phyloP scores from a whole-genome alignment of 1,140 invertebrate genomes.

The Zelostemma sp. region DNA sequence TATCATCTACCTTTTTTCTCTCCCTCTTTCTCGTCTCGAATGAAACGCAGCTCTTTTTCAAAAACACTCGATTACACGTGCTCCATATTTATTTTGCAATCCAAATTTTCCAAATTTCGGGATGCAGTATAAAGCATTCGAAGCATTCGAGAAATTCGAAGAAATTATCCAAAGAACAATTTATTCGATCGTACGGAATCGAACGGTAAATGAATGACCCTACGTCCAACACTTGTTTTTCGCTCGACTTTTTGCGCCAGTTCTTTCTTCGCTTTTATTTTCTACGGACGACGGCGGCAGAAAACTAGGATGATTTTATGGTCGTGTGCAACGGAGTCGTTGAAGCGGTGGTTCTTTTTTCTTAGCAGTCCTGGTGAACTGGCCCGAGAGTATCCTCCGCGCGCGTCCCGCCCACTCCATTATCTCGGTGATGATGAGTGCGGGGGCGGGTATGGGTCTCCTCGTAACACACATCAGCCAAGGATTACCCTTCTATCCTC shows the following conservation, averaged over 20 bases:
- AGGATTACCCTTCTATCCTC: constrained; percentile 58
- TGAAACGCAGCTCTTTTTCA: no score
- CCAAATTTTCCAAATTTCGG: no score
- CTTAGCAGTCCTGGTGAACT: constrained; percentile 56
- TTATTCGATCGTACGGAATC: no score
- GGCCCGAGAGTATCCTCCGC: constrained; percentile 57
- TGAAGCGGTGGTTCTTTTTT: constrained; percentile 62
- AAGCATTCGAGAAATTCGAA: no score
- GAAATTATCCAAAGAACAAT: no score
- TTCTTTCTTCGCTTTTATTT: constrained; percentile 27
- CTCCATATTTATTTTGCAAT: no score
- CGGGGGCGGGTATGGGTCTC: constrained; percentile 63
- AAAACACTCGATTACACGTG: no score
- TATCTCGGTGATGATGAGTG: constrained; percentile 69
- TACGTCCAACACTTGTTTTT: constrained; percentile 1
- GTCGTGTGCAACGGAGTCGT: constrained; percentile 56
- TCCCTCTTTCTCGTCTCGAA: no score
- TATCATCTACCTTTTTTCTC: no score
- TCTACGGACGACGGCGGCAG: constrained; percentile 41
- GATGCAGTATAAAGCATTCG: no score
- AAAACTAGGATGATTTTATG: constrained; percentile 66
- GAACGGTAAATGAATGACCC: no score
- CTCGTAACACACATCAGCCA: constrained; percentile 65
- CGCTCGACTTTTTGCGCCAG: constrained; percentile 2
- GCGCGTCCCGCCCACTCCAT: constrained; percentile 68